Conservation (phyloP, 2,113 vertebrate genomes). For the Dipodomys merriami region DNA sequence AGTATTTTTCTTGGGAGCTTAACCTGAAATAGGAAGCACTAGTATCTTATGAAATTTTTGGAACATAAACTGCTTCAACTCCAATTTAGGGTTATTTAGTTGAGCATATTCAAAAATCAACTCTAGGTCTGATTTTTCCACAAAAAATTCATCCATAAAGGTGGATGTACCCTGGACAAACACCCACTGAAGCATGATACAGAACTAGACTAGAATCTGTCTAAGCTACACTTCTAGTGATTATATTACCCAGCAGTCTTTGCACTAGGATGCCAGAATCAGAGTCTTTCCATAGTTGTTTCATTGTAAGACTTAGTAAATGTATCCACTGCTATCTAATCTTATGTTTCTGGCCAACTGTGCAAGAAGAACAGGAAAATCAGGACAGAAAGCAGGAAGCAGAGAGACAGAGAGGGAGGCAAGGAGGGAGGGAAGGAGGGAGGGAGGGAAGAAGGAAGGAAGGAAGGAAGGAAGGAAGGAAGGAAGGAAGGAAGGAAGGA, state of each 20-base stretch:
- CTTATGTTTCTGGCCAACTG: neutral
- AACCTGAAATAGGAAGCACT: slow-evolving; percentile 7
- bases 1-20: neutral
- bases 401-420: neutral
- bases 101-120: slow-evolving; percentile 3
- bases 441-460: slow-evolving; percentile 9
- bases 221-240: neutral
- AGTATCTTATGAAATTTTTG: neutral
- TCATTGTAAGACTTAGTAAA: neutral
- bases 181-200: neutral
- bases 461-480: neutral
- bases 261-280: neutral
- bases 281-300: neutral
- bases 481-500: neutral
- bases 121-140: neutral
- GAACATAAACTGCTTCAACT: slow-evolving; percentile 16
- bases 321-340: neutral
- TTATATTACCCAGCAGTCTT: neutral
- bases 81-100: neutral
- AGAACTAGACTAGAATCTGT: neutral
- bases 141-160: neutral
- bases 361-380: neutral
- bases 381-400: neutral
- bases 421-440: neutral
- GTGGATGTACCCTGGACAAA: neutral